These are phyloP conservation scores for Centropyge bicolor DNA, from an alignment of 2,797 vertebrate species.

Conservation along the genomic window DNA sequence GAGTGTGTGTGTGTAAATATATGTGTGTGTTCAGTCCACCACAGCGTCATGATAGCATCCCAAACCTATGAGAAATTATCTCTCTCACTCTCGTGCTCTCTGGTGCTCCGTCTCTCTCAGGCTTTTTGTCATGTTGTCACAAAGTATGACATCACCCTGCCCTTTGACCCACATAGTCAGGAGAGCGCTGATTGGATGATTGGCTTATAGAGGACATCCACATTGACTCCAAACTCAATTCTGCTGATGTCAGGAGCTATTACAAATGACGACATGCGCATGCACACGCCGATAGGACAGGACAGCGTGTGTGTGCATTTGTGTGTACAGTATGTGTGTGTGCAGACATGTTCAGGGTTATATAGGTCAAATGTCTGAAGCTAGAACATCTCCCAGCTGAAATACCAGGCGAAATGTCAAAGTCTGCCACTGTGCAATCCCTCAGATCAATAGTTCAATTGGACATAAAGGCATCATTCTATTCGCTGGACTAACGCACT, in stretches of 20 bases:
- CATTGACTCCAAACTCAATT: conserved; percentile 85
- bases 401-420: conserved; percentile 83
- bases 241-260: conserved; percentile 84
- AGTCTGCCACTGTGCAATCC: conserved; percentile 67
- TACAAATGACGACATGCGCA: conserved; percentile 76
- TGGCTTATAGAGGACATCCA: conserved; percentile 80
- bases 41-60: conserved; percentile 54
- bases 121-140: conserved; percentile 81
- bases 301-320: conserved; percentile 28
- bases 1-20: conserved; percentile 40
- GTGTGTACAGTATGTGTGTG: conserved; percentile 31
- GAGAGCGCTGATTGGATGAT: conserved; percentile 85
- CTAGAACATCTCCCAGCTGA: conserved; percentile 72
- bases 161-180: conserved; percentile 79
- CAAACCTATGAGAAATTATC: conserved; percentile 55
- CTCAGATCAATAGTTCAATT: conserved; percentile 79
- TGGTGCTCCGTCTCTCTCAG: background rate
- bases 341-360: conserved; percentile 72
- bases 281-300: conserved; percentile 56
- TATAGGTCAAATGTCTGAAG: conserved; percentile 79
- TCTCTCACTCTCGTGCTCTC: conserved; percentile 21
- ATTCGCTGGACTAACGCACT: conserved; percentile 31
- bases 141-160: conserved; percentile 84
- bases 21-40: conserved; percentile 39
- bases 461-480: conserved; percentile 72